Evolutionary conservation across 2,797 vertebrate species (phyloP), one percentile per base, ranked within the genome.

Genomic region (Coracias cyanogaster): DNA sequence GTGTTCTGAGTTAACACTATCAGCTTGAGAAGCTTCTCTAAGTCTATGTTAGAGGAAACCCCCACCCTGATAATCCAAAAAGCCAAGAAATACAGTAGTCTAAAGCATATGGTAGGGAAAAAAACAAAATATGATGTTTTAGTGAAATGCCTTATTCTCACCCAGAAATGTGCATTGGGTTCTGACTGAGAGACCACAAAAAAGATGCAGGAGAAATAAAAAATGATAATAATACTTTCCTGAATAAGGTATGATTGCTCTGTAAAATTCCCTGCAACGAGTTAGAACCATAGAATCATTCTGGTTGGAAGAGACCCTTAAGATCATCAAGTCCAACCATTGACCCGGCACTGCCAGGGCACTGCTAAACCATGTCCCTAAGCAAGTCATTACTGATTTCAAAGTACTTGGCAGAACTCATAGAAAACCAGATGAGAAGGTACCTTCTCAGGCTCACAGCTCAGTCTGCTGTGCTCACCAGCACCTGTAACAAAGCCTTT

Each of bases 61-160:
- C 29, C 57, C 16, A 21, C 24, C 3, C 55, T 33, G 15, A 1
- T 5, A 18, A 4, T 14, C 66, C 1, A 0, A 70, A 61, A 67
- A 86, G 26, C 13, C 26, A 29, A 26, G 64, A 76, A 52, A 73
- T 29, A 12, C 1, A 39, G 15, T 4, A n/a, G 43, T 74, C 20
- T 25, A 37, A 65, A 73, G 67, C 24, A 24, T 10, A 12, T 3
- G 8, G 20, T 28, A 21, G 45, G 48, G 25, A 22, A 55, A 33
- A 46, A 15, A 0, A 10, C 35, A 66, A 37, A 89, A 60, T 1
- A 31, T 0, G 21, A 46, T 29, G 17, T 6, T 65, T 51, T n/a
- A 60, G 41, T 26, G 29, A 41, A 31, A 12, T 5, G 48, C 58
- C 74, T 84, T n/a, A 15, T 81, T 45, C 51, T 70, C 37, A 26